These are phyloP conservation scores for Sebastes iracundus DNA, from an alignment of 2,797 vertebrate genomes.

Conservation along the genomic window DNA sequence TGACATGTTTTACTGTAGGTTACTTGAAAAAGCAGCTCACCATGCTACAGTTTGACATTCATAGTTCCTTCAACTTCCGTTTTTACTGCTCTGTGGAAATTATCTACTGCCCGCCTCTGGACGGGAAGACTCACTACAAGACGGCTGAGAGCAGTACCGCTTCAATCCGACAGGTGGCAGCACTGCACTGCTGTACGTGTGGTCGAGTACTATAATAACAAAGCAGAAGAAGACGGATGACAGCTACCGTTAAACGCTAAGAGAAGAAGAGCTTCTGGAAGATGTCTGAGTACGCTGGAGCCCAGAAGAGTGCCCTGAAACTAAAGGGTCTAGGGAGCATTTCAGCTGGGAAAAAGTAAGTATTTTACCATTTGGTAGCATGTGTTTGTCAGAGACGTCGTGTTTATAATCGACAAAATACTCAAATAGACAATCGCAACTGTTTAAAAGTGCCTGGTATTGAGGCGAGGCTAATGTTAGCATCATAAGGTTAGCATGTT, in stretches of 20 bases:
- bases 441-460: not conserved
- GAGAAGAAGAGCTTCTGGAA: slow-evolving; percentile 4
- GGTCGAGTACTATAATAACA: not conserved
- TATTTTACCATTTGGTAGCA: accelerated
- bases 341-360: slow-evolving; percentile 80
- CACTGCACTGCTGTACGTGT: not conserved
- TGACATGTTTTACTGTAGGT: slow-evolving; percentile 65
- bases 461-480: slow-evolving; percentile 18
- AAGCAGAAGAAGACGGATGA: slow-evolving; percentile 36
- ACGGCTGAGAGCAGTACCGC: not conserved
- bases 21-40: not conserved
- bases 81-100: not conserved
- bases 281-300: slow-evolving; percentile 76
- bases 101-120: slow-evolving; percentile 27
- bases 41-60: slow-evolving; percentile 69
- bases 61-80: slow-evolving; percentile 49
- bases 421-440: accelerated
- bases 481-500: slow-evolving; percentile 28
- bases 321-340: slow-evolving; percentile 71
- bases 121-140: not conserved
- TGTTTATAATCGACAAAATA: accelerated
- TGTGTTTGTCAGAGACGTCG: accelerated
- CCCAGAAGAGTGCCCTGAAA: slow-evolving; percentile 78
- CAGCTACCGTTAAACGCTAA: no score
- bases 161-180: slow-evolving; percentile 52